Percentiles rank a stretch among this genome's conserved stretches.
These are phyloP conservation scores for Cecropterus lyciades DNA, from an alignment of 1,140 invertebrate genomes.

Conservation along the genomic window DNA sequence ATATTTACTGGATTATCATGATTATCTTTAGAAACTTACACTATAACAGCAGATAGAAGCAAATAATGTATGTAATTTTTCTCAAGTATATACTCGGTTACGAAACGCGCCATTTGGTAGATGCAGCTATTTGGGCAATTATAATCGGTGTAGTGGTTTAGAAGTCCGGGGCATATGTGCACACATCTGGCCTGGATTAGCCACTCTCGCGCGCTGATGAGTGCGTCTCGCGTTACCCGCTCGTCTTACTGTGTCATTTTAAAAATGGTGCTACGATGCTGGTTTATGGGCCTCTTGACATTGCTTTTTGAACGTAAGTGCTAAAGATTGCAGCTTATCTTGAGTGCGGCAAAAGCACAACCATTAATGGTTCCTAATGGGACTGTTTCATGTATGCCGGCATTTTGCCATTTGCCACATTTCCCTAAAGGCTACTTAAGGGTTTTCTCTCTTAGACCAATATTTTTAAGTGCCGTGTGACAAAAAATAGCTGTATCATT, in stretches of 20 bases:
- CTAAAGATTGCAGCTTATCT: slow-evolving; percentile 58
- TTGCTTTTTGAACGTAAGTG: slow-evolving; percentile 52
- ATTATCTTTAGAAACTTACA: too few relatives aligned
- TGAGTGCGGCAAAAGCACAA: slow-evolving; percentile 49
- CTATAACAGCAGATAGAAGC: too few relatives aligned
- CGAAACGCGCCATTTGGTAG: slow-evolving; percentile 67
- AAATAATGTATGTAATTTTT: too few relatives aligned
- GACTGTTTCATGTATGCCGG: slow-evolving; percentile 7
- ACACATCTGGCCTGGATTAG: slow-evolving; percentile 71
- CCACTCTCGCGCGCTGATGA: slow-evolving; percentile 61
- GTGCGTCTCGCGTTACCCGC: slow-evolving; percentile 60
- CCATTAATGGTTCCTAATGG: slow-evolving; percentile 37
- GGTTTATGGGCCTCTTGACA: slow-evolving; percentile 50
- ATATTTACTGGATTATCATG: too few relatives aligned
- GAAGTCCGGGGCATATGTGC: slow-evolving; percentile 70
- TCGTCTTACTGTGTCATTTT: slow-evolving; percentile 59
- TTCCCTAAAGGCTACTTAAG: slow-evolving; percentile 28
- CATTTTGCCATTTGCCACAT: slow-evolving; percentile 24
- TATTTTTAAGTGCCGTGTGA: slow-evolving; percentile 7
- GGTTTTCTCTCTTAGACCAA: slow-evolving; percentile 7
- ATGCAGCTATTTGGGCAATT: slow-evolving; percentile 63
- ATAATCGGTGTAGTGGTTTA: slow-evolving; percentile 80
- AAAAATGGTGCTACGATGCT: slow-evolving; percentile 27
- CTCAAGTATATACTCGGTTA: slow-evolving; percentile 1
- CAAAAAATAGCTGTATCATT: too few relatives aligned